phyloP scores from a whole-genome alignment of 23 tunicate species.

The Oikopleura albicans region DNA sequence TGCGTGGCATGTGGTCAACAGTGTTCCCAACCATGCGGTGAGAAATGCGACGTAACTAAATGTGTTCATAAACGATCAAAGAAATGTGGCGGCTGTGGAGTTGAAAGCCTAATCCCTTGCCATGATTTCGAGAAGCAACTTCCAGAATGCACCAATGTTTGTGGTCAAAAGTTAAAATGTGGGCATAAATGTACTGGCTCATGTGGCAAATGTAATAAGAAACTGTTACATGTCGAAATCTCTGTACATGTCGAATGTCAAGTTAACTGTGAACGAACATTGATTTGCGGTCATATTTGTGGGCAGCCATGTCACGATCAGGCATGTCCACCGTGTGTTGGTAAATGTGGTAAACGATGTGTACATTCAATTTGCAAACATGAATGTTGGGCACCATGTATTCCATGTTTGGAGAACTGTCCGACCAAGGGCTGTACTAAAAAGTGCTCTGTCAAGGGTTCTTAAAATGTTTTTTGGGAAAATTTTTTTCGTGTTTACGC shows the following conservation, averaged over 20 bases:
- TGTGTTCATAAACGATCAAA: not conserved
- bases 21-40: conserved; percentile 32
- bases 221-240: conserved; percentile 46
- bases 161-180: conserved; percentile 33
- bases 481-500: too few species aligned
- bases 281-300: conserved; percentile 74
- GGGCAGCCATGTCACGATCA: conserved; percentile 27
- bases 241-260: too few species aligned
- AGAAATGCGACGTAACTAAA: conserved; percentile 20
- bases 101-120: not conserved
- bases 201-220: conserved; percentile 45
- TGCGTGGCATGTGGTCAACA: not conserved
- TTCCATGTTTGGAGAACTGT: conserved; percentile 29
- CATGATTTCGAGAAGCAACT: not conserved
- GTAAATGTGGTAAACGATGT: conserved; percentile 42
- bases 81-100: not conserved
- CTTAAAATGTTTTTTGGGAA: too few species aligned
- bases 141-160: conserved; percentile 27
- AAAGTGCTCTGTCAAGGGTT: not conserved
- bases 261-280: conserved; percentile 24
- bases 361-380: conserved; percentile 45
- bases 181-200: conserved; percentile 56
- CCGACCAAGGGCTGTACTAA: not conserved
- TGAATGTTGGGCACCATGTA: conserved; percentile 36
- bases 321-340: conserved; percentile 51